These are phyloP conservation scores for Tolmerus cingulatus DNA, from an alignment of 2,888 invertebrate genomes.

Conservation along the genomic window DNA sequence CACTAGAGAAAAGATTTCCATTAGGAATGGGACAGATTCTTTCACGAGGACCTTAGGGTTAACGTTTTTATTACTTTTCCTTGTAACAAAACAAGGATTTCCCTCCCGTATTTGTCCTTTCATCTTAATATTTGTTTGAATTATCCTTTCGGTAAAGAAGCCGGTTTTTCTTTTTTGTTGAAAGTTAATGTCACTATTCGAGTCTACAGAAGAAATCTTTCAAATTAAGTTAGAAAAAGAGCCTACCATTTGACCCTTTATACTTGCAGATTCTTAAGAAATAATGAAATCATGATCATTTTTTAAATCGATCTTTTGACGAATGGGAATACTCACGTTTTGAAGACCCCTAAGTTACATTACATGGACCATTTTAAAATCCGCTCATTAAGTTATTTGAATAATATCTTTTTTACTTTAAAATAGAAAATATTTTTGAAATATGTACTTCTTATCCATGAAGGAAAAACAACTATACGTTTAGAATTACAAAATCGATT, in stretches of 20 bases:
- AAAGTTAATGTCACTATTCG: not conserved
- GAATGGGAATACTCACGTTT: too few species aligned
- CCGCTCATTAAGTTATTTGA: too few species aligned
- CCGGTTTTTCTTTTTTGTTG: not conserved
- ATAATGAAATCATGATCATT: not conserved
- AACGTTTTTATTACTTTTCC: not conserved
- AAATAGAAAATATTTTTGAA: too few species aligned
- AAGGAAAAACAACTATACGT: too few species aligned
- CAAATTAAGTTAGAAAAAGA: not conserved
- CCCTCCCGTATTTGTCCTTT: not conserved
- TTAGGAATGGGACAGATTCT: not conserved
- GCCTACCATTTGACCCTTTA: not conserved
- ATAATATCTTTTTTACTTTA: too few species aligned
- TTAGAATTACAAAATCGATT: too few species aligned
- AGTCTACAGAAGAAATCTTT: not conserved
- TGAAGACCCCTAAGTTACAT: too few species aligned
- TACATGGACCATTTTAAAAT: too few species aligned
- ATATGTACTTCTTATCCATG: too few species aligned
- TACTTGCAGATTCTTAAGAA: not conserved
- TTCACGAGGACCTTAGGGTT: not conserved
- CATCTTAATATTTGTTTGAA: not conserved
- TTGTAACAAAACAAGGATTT: not conserved
- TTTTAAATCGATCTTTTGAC: too few species aligned
- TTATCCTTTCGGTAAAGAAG: not conserved
- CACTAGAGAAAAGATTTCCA: not conserved